phyloP scores from a whole-genome alignment of 2,888 invertebrate species.

The Cataglyphis albicans region DNA sequence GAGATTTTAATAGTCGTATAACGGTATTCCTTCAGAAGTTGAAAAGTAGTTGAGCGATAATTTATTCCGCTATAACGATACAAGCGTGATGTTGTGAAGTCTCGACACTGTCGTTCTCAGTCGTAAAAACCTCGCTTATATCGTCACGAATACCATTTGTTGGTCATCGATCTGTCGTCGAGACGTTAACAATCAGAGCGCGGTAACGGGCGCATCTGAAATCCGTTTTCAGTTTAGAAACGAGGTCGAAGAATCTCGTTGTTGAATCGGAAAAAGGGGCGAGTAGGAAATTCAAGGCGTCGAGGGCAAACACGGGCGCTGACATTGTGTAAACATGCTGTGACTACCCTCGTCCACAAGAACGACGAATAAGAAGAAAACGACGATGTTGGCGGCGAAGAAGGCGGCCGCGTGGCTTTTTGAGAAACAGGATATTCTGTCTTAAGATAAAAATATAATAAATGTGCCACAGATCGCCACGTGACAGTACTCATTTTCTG shows the following conservation, averaged over 20 bases:
- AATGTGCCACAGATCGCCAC: constrained; percentile 56
- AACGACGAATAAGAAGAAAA: constrained; percentile 44
- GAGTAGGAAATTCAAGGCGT: constrained; percentile 76
- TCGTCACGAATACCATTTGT: constrained; percentile 21
- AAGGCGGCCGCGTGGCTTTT: constrained; percentile 60
- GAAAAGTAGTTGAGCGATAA: constrained; percentile 11
- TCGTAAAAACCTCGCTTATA: constrained; percentile 26
- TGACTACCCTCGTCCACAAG: constrained; percentile 73
- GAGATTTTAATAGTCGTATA: constrained; percentile 18
- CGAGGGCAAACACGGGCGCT: constrained; percentile 75
- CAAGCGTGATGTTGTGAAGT: constrained; percentile 31
- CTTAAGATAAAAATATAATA: constrained; percentile 65
- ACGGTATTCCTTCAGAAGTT: constrained; percentile 7
- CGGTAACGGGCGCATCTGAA: constrained; percentile 66
- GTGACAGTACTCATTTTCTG: constrained; percentile 40
- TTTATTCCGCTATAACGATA: constrained; percentile 28
- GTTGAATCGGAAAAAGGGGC: constrained; percentile 39
- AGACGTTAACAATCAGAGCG: constrained; percentile 57
- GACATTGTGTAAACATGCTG: constrained; percentile 78
- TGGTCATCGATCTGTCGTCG: constrained; percentile 56
- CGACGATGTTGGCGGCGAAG: constrained; percentile 27
- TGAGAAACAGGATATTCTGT: constrained; percentile 73
- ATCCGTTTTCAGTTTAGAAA: constrained; percentile 66
- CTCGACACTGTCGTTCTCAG: constrained; percentile 2
- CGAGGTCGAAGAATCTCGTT: constrained; percentile 44